Evolutionary conservation across 1,140 invertebrate genomes (phyloP).

Genomic region (Tigriopus japonicus): DNA sequence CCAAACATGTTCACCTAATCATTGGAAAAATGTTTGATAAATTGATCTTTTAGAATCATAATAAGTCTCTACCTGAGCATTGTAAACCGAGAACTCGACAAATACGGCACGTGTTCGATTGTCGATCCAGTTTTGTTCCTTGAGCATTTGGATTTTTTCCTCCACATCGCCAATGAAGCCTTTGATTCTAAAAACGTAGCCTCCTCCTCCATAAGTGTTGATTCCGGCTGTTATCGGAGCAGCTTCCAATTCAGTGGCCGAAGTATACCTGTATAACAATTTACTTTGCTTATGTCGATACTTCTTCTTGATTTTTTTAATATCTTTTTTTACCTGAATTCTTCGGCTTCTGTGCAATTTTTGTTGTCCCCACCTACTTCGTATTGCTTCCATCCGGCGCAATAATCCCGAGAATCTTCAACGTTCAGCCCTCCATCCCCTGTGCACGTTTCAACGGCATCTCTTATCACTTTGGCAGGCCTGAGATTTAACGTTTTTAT

Average conservation of each 20-base stretch:
- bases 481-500: too few relatives aligned
- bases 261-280: not conserved
- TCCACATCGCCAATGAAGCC: conserved; percentile 25
- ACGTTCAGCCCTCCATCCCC: not conserved
- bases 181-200: conserved; percentile 31
- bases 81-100: conserved; percentile 37
- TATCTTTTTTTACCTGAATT: not conserved
- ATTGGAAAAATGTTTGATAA: not conserved
- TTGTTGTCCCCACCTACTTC: not conserved
- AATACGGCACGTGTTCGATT: conserved; percentile 34
- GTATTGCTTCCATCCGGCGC: not conserved
- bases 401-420: not conserved
- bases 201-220: conserved; percentile 33
- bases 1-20: conserved; percentile 24
- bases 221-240: not conserved
- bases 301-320: not conserved
- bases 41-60: not conserved
- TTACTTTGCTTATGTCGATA: not conserved
- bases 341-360: conserved; percentile 1
- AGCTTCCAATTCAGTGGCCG: not conserved
- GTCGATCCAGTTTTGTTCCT: conserved; percentile 33
- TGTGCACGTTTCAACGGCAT: not conserved
- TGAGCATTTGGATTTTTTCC: conserved; percentile 23
- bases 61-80: conserved; percentile 25
- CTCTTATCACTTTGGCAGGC: not conserved